Evolutionary conservation across 2,888 invertebrate species (phyloP).

Genomic region (Bombyx huttoni): DNA sequence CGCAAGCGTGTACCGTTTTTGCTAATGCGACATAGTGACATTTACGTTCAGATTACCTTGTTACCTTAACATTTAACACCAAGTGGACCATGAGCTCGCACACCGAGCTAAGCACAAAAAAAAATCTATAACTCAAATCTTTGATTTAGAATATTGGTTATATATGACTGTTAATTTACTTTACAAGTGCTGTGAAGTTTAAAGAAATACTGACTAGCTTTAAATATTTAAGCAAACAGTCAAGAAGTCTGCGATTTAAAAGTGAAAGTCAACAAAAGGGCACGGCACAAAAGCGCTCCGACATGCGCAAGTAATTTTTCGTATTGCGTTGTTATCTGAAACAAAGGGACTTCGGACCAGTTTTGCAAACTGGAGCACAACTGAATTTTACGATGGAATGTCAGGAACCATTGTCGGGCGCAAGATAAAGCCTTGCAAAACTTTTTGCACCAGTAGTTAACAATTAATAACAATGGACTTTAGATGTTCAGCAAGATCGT

Average conservation of each 20-base stretch:
- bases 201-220: neutral
- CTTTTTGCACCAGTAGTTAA: slow-evolving; percentile 41
- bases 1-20: no score
- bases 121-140: no score
- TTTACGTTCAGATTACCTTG: no score
- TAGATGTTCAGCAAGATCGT: slow-evolving; percentile 34
- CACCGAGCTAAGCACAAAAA: no score
- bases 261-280: slow-evolving; percentile 47
- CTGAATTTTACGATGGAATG: slow-evolving; percentile 43
- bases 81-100: no score
- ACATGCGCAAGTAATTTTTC: slow-evolving; percentile 51
- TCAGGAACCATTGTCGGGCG: slow-evolving; percentile 27
- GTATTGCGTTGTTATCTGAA: slow-evolving; percentile 45
- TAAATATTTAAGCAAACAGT: neutral
- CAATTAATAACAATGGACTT: slow-evolving; percentile 35
- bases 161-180: no score
- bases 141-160: no score
- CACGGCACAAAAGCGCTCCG: slow-evolving; percentile 43
- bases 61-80: no score
- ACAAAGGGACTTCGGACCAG: slow-evolving; percentile 40
- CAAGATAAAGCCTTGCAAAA: slow-evolving; percentile 48
- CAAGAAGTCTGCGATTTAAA: slow-evolving; percentile 18
- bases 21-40: no score
- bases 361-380: slow-evolving; percentile 54
- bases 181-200: neutral